These are phyloP conservation scores for Tenthredo scrophulariae DNA, from an alignment of 2,888 invertebrate genomes.

Conservation along the genomic window DNA sequence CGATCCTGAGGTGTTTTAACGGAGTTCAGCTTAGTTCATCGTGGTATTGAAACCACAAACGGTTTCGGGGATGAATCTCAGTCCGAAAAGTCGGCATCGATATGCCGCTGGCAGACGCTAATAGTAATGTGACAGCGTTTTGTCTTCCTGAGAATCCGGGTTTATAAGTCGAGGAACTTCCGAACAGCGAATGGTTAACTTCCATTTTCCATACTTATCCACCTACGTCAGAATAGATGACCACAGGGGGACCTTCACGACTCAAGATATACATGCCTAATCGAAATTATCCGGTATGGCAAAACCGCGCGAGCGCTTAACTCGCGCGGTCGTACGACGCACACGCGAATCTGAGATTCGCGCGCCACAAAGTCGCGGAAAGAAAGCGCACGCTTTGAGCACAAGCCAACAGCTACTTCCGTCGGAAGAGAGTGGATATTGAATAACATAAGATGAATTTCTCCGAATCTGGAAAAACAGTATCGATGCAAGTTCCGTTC, in stretches of 20 bases:
- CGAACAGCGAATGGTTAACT: not conserved
- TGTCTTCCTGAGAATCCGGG: not conserved
- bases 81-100: no score
- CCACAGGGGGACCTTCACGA: not conserved
- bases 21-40: no score
- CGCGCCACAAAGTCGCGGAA: not conserved
- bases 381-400: not conserved
- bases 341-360: not conserved
- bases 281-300: not conserved
- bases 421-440: not conserved
- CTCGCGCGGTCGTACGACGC: not conserved
- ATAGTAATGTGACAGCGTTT: not conserved
- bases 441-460: not conserved
- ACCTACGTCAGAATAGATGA: not conserved
- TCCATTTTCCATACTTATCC: not conserved
- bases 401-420: not conserved
- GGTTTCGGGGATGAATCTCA: no score
- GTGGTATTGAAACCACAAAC: no score
- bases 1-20: no score
- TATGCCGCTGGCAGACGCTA: no score
- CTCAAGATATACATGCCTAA: not conserved
- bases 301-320: not conserved
- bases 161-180: not conserved
- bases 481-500: no score
- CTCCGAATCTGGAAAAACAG: not conserved